Conservation (phyloP, 2,113 vertebrate species). For the Clarias batrachus region DNA sequence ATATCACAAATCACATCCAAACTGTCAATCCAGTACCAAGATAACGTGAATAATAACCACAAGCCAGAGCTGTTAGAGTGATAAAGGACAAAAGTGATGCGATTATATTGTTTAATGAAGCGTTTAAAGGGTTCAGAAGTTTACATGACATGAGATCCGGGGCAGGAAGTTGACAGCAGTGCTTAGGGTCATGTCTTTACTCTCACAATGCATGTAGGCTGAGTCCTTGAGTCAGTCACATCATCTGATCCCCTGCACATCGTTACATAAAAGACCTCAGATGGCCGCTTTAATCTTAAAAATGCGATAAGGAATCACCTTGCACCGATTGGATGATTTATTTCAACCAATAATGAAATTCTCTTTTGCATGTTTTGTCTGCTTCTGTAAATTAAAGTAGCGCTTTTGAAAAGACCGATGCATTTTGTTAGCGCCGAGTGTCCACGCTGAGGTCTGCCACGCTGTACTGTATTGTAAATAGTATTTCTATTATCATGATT, state of each 20-base stretch:
- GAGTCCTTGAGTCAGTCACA: constrained; percentile 31
- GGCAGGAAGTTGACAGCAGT: constrained; percentile 8
- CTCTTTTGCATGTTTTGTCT: not conserved
- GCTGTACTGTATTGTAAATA: constrained; percentile 56
- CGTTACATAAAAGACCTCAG: not conserved
- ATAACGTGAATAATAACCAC: constrained; percentile 59
- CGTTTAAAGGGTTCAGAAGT: constrained; percentile 71
- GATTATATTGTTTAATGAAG: constrained; percentile 64
- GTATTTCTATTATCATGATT: constrained; percentile 49
- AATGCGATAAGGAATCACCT: not conserved
- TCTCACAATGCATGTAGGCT: constrained; percentile 47
- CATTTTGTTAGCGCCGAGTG: constrained; percentile 12
- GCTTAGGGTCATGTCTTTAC: not conserved
- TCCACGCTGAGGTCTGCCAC: constrained; percentile 39
- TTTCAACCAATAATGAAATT: not conserved
- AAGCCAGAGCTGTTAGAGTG: constrained; percentile 52
- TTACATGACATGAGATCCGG: constrained; percentile 66
- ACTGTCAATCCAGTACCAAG: constrained; percentile 71
- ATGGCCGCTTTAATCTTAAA: not conserved
- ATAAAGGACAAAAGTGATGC: constrained; percentile 56
- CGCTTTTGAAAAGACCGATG: constrained; percentile 25
- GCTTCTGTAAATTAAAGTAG: not conserved
- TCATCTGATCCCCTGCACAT: constrained; percentile 36
- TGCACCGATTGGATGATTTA: not conserved
- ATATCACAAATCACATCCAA: constrained; percentile 62